Percentiles rank a stretch among this genome's conserved stretches.
Evolutionary conservation across 1,140 invertebrate genomes (phyloP).

Genomic region (Goniozus legneri): DNA sequence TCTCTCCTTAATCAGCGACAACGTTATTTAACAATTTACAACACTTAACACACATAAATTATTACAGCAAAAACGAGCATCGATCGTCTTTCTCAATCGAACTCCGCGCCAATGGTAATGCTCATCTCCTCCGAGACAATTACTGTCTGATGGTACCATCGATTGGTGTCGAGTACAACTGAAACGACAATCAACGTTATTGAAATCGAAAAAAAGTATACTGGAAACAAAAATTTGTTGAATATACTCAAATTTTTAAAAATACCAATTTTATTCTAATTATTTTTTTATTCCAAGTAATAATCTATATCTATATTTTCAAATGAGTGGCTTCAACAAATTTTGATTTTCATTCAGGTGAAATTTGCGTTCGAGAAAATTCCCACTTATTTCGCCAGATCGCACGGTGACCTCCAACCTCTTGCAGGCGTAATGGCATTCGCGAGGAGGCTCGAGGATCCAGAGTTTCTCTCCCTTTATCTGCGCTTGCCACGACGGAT

Average conservation of each 20-base stretch:
- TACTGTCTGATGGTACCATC: slow-evolving; percentile 90
- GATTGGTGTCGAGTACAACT: slow-evolving; percentile 91
- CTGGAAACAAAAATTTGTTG: too few relatives aligned
- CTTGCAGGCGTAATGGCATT: slow-evolving; percentile 77
- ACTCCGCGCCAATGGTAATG: slow-evolving; percentile 94
- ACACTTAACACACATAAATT: neutral
- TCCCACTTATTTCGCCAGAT: slow-evolving; percentile 87
- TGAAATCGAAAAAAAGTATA: too few relatives aligned
- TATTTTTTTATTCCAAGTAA: too few relatives aligned
- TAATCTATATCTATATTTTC: too few relatives aligned
- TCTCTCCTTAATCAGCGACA: neutral
- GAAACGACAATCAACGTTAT: slow-evolving; percentile 39
- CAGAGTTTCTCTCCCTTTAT: slow-evolving; percentile 81
- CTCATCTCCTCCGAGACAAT: slow-evolving; percentile 85
- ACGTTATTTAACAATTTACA: neutral
- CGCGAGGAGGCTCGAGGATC: slow-evolving; percentile 82
- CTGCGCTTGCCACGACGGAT: slow-evolving; percentile 95
- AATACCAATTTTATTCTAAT: too few relatives aligned
- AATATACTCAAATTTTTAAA: too few relatives aligned
- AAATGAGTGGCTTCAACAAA: neutral
- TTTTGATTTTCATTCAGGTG: neutral
- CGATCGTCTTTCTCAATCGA: slow-evolving; percentile 75
- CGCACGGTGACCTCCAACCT: slow-evolving; percentile 69
- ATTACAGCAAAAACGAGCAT: too few relatives aligned
- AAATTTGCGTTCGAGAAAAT: neutral